Evolutionary conservation across 2,113 vertebrate species (phyloP), one percentile per base, ranked within the genome.

Genomic region (Bubo scandiacus): DNA sequence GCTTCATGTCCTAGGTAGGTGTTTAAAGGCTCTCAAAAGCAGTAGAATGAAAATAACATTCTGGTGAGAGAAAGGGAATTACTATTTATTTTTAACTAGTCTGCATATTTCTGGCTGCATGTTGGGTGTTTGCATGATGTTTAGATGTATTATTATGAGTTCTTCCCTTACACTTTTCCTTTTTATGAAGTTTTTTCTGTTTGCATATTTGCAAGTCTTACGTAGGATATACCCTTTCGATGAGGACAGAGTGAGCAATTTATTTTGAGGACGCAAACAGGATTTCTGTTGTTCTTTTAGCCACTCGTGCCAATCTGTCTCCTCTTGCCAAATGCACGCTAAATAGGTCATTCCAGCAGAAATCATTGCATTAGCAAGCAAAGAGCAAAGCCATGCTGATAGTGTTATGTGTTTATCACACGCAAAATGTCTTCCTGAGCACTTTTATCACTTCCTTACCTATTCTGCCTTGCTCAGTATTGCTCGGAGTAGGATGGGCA

Each of bases 301-400:
- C 43, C 16, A 1, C 58, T 61, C 1, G 3, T 85, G 58, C 66
- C 88, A 88, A 0, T 75, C 79, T 63, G 29, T 62, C 32, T 66
- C 43, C 43, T 68, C 26, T 80, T 92, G 81, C 88, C 94, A 75
- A 80, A 72, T 43, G 34, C 19, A 13, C 0, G 0, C 63, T 97
- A 68, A 98, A 92, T 93, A 97, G 96, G 90, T 90, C 68, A 86
- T 97, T 98, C 82, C 49, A 38, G 95, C 91, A 97, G 95, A 85
- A 52, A 61, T 49, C 0, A 9, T 65, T 92, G 88, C 73, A n/a
- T 83, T 82, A 71, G 66, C 27, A 36, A 93, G 91, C 79, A 88
- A 87, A 96, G 92, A 90, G 80, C 6, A 7, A 49, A 94, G 77
- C 78, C 21, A 0, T 45, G 23, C 42, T 45, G 87, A 68, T 96